Evolutionary conservation across 2,113 vertebrate genomes (phyloP), one percentile per base, ranked within the genome.

Genomic region (Gavialis gangeticus): DNA sequence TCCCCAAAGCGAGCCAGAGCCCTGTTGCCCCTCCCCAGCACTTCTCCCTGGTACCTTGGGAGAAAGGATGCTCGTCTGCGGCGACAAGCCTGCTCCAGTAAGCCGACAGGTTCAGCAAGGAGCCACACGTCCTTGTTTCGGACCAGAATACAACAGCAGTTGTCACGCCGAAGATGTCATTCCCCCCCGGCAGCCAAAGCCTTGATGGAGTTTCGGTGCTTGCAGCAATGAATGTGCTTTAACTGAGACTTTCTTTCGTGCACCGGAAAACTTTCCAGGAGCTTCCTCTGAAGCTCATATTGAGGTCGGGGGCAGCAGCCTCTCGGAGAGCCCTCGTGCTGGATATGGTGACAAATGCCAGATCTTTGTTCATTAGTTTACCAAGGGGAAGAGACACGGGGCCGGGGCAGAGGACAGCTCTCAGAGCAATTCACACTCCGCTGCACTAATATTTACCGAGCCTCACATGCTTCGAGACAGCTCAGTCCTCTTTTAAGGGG

Each of bases 291-390:
- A 95, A 94, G 91, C 12, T 2, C 81, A 84, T 69, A 82, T 63
- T 66, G 88, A 93, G 95, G 94, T 83, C 87, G 94, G 79, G 75
- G 92, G 82, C 91, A 73, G 37, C 85, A 96, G 88, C 84, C 84
- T 86, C 64, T 30, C 63, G 85, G 90, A 95, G 88, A 95, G 63
- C 85, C 64, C 69, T 89, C 83, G 58, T 4, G 0, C 60, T 81
- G 81, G 58, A 27, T 82, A 30, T 37, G 21, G 89, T 95, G 92
- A 73, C 75, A 84, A 93, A 76, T 3, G 3, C 14, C 80, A 66
- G 69, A 84, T 79, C 91, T 93, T 73, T 88, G 93, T 95, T 96
- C 94, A 58, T 92, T 81, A 91, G 75, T 91, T 95, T 88, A 96
- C 85, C 67, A 59, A 82, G 5, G 28, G 71, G 89, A 93, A 91